Base-by-base conservation (phyloP, 2,888 invertebrate genomes). In the Netelia fuscicornis region DNA sequence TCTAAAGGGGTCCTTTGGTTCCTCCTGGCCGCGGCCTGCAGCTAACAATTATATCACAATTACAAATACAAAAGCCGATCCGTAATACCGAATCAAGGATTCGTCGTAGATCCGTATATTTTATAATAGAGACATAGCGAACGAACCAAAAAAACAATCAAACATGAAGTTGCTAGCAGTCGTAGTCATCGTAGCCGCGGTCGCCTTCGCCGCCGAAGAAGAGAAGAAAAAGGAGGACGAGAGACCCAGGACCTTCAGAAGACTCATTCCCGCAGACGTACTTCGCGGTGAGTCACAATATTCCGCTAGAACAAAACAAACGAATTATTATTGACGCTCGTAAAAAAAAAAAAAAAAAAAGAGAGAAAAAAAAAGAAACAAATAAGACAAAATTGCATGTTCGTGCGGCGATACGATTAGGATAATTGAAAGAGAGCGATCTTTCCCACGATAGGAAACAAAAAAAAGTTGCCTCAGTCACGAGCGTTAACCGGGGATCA, bases 191-290 rank as follows among this genome's bases (percentile, higher is more conserved):
- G 94, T 95, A 87, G 95, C 95, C 87, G 93, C 94, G 78, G 92
- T 94, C 79, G 95, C 95, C 86, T 92, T 93, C 87, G 94, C 94
- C 80, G 94, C 95, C 71, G 95, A 95, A 89, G 94, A 94, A 85
- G 90, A 88, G 60, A 68, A 10, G 87, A 91, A 91, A 86, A 90
- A 91, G 86, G 95, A 95, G 60, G 95, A 95, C 8, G 94, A 92
- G 62, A 95, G 95, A 84, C 95, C 96, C 71, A 97, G 96, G 94
- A 96, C 97, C 67, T 98, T 95, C 95, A 97, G 96, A 91, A 95
- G 98, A 88, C 95, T 98, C 88, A 98, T 98, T 90, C 98, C 98
- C 60, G 98, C 98, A 90, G 98, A 98, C 94, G 97, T 98, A 56
- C 95, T 98, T 86, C 96, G 98, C 96, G 98, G 98, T 98, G 94